Evolutionary conservation across 2,797 vertebrate species (phyloP), one percentile per base, ranked within the genome.

Genomic region (Cyprinella venusta): DNA sequence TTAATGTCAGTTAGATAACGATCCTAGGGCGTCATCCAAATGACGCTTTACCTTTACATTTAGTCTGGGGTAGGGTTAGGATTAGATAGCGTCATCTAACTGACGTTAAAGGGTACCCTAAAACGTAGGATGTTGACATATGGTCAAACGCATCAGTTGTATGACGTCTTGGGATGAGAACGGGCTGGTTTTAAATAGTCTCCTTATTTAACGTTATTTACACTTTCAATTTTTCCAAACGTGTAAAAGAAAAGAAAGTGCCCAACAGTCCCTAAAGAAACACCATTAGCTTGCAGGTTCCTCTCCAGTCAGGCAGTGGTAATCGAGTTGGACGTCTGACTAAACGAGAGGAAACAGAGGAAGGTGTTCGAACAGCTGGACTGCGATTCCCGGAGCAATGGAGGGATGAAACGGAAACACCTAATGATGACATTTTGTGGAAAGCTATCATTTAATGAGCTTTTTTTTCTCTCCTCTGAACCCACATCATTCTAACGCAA

Each of bases 391-490:
- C 81, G 81, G 61, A 74, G 30, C 50, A 61, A 64, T 68, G 45
- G 71, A 76, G 40, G 63, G 56, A 81, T 30, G 45, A 59, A 82
- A 61, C 19, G n/a, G 64, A 59, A 54, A 78, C 65, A 54, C 42
- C 52, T 69, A 48, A 84, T 83, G 82, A 86, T 78, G 54, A 86
- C 67, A 70, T 56, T 33, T 68, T 76, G 69, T 59, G 79, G 75
- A 78, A 33, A 67, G 45, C 71, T 54, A 74, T 86, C 82, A 84
- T 82, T 81, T 84, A 79, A 84, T 86, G 82, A 61, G 83, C 26
- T 56, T 50, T 79, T 74, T 63, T 63, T 74, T 76, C 12, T 48
- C 71, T 10, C 76, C 40, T 52, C 61, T 59, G 79, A 24, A 74
- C 52, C 42, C 67, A 85, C 67, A 67, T 76, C 80, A 76, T 26